These are phyloP conservation scores for Cephus sareptanus DNA, from an alignment of 2,888 invertebrate genomes.

Conservation along the genomic window DNA sequence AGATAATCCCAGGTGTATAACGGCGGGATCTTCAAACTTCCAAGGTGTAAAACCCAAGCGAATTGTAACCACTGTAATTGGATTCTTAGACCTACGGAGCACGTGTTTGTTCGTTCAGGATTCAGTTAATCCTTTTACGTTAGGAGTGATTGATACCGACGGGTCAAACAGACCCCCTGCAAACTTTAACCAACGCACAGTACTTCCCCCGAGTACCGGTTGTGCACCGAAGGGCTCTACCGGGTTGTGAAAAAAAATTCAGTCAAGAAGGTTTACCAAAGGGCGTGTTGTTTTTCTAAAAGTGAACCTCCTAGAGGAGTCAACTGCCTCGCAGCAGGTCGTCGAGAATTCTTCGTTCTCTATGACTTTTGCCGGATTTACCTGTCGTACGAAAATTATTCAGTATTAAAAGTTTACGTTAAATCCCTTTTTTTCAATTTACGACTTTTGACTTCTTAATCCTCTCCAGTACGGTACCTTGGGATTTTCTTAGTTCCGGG, in stretches of 20 bases:
- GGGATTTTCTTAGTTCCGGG: slow-evolving; percentile 8
- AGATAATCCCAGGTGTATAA: not conserved
- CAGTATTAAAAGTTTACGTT: slow-evolving; percentile 32
- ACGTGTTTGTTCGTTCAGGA: not conserved
- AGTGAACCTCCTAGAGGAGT: slow-evolving; percentile 17
- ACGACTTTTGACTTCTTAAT: slow-evolving; percentile 35
- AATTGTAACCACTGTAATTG: not conserved
- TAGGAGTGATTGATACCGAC: not conserved
- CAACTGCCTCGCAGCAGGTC: slow-evolving; percentile 18
- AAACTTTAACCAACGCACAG: not conserved
- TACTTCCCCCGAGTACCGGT: not conserved
- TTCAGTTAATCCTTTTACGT: not conserved
- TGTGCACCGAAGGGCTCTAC: not conserved
- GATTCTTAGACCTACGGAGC: not conserved
- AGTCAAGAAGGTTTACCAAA: slow-evolving; percentile 2
- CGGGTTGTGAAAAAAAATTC: not conserved
- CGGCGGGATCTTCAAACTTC: slow-evolving; percentile 5
- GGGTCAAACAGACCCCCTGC: not conserved
- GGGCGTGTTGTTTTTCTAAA: slow-evolving; percentile 29
- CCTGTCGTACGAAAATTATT: slow-evolving; percentile 35
- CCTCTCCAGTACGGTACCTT: slow-evolving; percentile 25
- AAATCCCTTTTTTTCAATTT: slow-evolving; percentile 27
- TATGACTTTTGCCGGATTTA: slow-evolving; percentile 32
- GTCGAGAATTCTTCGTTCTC: slow-evolving; percentile 39
- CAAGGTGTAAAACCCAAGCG: not conserved